Evolutionary conservation across 2,113 vertebrate species (phyloP).

Genomic region (Hiodon tergisus): DNA sequence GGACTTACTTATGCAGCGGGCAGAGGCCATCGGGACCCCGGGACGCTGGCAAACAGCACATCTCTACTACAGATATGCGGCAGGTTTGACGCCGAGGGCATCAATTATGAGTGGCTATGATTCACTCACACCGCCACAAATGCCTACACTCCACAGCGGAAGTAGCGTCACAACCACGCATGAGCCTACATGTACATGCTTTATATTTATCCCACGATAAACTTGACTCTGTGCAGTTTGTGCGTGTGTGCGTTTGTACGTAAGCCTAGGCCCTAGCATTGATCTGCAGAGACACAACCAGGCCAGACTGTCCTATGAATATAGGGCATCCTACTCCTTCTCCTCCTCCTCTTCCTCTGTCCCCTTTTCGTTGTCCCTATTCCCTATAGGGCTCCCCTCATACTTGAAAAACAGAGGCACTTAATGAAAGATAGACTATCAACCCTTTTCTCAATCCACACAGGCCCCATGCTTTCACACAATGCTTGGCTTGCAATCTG

Average conservation of each 20-base stretch:
- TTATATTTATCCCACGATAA: too few relatives aligned
- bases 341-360: conserved; percentile 9
- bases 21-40: too few relatives aligned
- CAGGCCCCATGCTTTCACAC: background rate
- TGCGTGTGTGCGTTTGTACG: background rate
- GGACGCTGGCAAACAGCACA: too few relatives aligned
- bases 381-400: background rate
- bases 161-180: too few relatives aligned
- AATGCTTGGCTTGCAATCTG: background rate
- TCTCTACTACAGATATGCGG: too few relatives aligned
- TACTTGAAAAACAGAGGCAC: background rate
- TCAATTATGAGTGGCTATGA: too few relatives aligned
- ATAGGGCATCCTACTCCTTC: conserved; percentile 41
- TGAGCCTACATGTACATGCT: too few relatives aligned
- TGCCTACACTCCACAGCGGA: too few relatives aligned
- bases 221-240: background rate
- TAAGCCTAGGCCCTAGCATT: conserved; percentile 1
- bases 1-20: too few relatives aligned
- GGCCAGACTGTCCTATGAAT: conserved; percentile 52
- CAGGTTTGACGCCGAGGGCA: too few relatives aligned
- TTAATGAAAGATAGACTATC: background rate
- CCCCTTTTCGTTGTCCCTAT: background rate
- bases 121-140: too few relatives aligned
- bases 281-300: conserved; percentile 49
- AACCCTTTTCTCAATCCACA: too few relatives aligned